Conservation (phyloP, 2,113 vertebrate genomes). For the Misgurnus anguillicaudatus region DNA sequence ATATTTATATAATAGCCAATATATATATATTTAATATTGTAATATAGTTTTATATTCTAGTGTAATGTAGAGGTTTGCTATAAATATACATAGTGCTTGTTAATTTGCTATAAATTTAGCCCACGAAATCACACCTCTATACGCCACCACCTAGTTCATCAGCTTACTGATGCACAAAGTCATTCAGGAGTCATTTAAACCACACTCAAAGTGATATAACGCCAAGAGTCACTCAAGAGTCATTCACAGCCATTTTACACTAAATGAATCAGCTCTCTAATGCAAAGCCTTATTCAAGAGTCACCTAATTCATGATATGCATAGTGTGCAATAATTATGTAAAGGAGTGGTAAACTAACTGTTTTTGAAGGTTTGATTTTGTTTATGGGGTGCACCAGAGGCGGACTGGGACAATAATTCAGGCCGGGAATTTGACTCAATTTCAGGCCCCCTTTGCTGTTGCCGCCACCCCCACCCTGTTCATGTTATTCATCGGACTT, state of each 20-base stretch:
- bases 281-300: background rate
- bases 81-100: background rate
- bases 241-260: slow-evolving; percentile 12
- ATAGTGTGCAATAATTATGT: no score
- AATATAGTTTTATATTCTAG: background rate
- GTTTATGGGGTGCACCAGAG: no score
- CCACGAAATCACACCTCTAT: background rate
- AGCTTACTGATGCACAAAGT: slow-evolving; percentile 9
- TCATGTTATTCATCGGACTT: no score
- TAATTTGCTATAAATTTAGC: background rate
- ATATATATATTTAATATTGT: background rate
- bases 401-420: no score
- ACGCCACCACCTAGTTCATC: background rate
- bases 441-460: no score
- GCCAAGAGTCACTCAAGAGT: slow-evolving; percentile 11
- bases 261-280: background rate
- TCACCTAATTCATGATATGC: background rate
- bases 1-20: no score
- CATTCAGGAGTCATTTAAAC: slow-evolving; percentile 6
- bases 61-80: background rate
- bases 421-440: no score
- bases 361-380: no score
- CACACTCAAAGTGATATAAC: slow-evolving; percentile 3
- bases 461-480: no score
- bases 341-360: no score